Evolutionary conservation across 1,140 invertebrate species (phyloP), one percentile per base, ranked within the genome.

Genomic region (Glossosoma conforme): DNA sequence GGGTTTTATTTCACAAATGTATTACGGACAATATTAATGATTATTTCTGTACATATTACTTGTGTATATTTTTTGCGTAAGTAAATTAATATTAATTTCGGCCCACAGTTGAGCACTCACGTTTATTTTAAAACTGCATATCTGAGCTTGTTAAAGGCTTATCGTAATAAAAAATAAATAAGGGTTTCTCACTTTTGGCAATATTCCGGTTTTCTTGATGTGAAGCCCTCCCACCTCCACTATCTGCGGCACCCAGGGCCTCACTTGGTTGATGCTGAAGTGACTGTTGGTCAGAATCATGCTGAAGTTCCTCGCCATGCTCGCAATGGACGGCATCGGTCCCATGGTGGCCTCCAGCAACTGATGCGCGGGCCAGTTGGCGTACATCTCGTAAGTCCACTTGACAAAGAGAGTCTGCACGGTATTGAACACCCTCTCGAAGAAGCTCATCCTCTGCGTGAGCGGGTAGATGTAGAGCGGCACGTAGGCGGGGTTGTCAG

Each of bases 241-340:
- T 49, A 83, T 65, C 22, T 77, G 70, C 3, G 75, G 72, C 3
- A 77, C 71, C 59, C 74, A 68, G 10, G 82, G 78, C 22, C 76
- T 65, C 2, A 80, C 75, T 64, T 80, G 79, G 52, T 81, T 76
- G 38, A 79, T 68, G 6, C 74, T 74, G 55, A 77, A 79, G 62
- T 85, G 80, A 13, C 78, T 78, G 54, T 84, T 84, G 0, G 78
- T 71, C 40, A 84, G 56, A 10, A 81, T 70, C 33, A 83, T 59
- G 58, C 77, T 81, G 3, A 78, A 76, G 52, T 81, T 79, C 35
- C 74, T 70, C 5, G 73, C 74, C 43, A 84, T 64, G 6, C 71
- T 67, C 1, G 74, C 69, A 14, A 83, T 62, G 22, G 65, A 67
- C 2, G 77, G 71, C 14, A 69, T 64, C 1, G 62, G 55, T 9